These are phyloP conservation scores for Lichenostomus cassidix DNA, from an alignment of 2,113 vertebrate genomes.

Conservation along the genomic window DNA sequence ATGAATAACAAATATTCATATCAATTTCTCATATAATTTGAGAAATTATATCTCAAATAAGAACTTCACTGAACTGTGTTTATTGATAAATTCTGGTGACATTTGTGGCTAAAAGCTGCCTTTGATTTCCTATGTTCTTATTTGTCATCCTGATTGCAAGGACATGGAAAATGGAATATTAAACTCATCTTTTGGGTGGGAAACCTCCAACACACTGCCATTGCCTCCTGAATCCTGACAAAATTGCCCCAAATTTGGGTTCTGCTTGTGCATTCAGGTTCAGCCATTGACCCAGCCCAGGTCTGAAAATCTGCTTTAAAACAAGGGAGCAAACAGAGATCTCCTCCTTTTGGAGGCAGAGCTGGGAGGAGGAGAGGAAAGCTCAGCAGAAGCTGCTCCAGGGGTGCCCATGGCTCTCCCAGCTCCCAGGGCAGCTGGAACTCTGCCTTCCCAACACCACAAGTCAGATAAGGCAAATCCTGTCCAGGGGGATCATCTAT, in stretches of 20 bases:
- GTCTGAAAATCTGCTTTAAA: not conserved
- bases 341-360: rapidly evolving
- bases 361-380: not conserved
- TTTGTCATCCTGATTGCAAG: not conserved
- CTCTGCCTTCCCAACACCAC: not conserved
- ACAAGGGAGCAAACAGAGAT: too few relatives aligned
- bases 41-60: not conserved
- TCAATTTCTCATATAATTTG: too few relatives aligned
- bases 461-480: conserved; percentile 45
- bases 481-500: conserved; percentile 15
- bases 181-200: too few relatives aligned
- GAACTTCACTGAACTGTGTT: not conserved
- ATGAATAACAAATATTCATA: too few relatives aligned
- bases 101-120: not conserved
- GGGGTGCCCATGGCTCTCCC: not conserved
- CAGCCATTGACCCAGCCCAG: rapidly evolving
- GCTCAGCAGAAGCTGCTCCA: not conserved
- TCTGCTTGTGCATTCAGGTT: rapidly evolving
- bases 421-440: not conserved
- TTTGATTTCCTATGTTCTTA: not conserved
- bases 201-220: rapidly evolving
- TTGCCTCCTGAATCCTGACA: not conserved
- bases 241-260: rapidly evolving
- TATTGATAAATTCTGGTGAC: not conserved
- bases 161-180: rapidly evolving